These are phyloP conservation scores for Mustela erminea DNA, from an alignment of 2,797 vertebrate genomes.

Conservation along the genomic window DNA sequence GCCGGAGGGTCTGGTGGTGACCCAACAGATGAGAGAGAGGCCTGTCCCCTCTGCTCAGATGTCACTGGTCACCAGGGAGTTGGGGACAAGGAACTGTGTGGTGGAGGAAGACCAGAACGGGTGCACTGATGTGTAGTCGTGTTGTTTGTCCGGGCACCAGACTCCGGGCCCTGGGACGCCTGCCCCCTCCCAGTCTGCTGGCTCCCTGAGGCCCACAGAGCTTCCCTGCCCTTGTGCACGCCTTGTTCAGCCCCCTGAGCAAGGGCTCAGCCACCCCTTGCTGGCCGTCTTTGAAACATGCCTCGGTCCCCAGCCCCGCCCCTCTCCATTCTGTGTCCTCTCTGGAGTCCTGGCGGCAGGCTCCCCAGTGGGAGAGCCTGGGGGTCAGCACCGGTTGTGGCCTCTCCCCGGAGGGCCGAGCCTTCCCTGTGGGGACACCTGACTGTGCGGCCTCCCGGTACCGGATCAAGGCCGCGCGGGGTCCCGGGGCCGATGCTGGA, in stretches of 20 bases:
- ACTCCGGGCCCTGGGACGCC: not conserved
- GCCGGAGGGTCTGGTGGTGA: not conserved
- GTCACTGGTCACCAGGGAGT: not conserved
- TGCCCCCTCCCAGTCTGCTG: fast-evolving
- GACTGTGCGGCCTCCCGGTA: not conserved
- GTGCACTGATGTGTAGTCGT: not conserved
- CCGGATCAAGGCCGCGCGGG: not conserved
- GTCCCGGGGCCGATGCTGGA: not conserved
- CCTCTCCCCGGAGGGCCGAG: fast-evolving
- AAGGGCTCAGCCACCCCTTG: not conserved
- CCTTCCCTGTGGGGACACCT: not conserved
- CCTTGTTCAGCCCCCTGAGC: too few relatives aligned
- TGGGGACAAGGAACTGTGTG: fast-evolving
- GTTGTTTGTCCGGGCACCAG: fast-evolving
- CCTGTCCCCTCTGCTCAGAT: fast-evolving
- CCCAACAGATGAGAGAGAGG: not conserved
- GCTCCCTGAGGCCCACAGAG: too few relatives aligned
- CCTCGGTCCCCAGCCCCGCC: not conserved
- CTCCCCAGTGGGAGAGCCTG: too few relatives aligned
- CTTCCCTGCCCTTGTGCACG: fast-evolving
- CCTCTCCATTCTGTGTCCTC: not conserved
- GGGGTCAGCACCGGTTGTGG: not conserved
- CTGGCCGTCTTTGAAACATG: not conserved
- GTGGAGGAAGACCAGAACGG: not conserved
- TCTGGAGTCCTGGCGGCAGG: not conserved